Evolutionary conservation across 2,113 vertebrate genomes (phyloP).

Genomic region (Connochaetes taurinus): DNA sequence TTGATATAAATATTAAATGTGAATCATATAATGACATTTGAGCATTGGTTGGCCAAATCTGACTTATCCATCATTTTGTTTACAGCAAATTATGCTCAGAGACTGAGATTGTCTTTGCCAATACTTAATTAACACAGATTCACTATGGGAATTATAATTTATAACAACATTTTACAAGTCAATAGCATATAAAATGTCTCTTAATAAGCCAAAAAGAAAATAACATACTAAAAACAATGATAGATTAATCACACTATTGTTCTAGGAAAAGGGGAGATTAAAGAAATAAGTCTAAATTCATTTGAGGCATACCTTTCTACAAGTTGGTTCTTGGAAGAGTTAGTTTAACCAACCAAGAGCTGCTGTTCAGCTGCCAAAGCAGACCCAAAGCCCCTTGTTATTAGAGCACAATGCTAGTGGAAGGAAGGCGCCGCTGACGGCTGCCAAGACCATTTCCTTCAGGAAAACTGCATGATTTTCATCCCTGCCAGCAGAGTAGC

Average conservation of each 20-base stretch:
- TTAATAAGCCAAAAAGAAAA: neutral
- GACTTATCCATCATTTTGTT: neutral
- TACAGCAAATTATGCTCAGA: neutral
- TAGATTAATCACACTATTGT: neutral
- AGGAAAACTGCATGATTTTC: neutral
- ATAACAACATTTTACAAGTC: neutral
- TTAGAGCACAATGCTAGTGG: neutral
- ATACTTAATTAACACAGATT: neutral
- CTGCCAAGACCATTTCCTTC: neutral
- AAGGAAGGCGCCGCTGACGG: accelerated
- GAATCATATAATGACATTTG: neutral
- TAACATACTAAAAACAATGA: neutral
- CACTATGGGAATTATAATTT: neutral
- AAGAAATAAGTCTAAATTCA: neutral
- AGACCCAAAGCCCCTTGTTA: neutral
- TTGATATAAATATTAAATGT: neutral
- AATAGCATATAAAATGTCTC: neutral
- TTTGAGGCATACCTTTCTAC: neutral
- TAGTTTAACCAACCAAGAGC: neutral
- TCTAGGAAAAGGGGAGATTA: neutral
- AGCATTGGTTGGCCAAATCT: neutral
- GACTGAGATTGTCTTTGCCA: neutral
- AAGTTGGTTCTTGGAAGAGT: neutral
- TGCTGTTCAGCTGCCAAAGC: neutral
- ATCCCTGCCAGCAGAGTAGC: neutral